Conservation (phyloP, 2,888 invertebrate genomes). For the Andricus quercusramuli region DNA sequence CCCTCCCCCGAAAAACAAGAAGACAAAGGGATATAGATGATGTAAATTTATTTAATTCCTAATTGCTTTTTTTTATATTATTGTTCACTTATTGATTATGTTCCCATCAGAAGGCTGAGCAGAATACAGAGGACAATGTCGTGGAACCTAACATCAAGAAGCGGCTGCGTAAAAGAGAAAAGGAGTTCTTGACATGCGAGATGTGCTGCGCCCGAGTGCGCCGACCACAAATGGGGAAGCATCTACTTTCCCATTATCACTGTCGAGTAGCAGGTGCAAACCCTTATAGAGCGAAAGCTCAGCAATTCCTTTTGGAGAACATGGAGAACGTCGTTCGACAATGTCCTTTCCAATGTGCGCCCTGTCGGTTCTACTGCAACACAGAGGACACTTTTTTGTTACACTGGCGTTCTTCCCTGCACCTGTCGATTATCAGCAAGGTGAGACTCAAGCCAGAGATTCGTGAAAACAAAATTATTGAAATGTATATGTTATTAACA, state of each 20-base stretch:
- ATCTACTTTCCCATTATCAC: constrained; percentile 92
- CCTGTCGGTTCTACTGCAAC: constrained; percentile 92
- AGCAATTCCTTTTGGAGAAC: constrained; percentile 86
- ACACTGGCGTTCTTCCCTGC: constrained; percentile 87
- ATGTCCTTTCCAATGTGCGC: constrained; percentile 91
- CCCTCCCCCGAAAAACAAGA: constrained; percentile 19
- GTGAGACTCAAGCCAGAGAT: constrained; percentile 59
- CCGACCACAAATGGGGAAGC: constrained; percentile 88
- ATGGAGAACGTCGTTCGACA: constrained; percentile 89
- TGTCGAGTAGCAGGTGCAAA: constrained; percentile 84
- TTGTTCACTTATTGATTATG: constrained; percentile 36
- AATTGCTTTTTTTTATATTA: constrained; percentile 8
- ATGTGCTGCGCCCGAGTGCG: constrained; percentile 87
- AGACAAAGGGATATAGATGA: constrained; percentile 46
- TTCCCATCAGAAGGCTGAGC: constrained; percentile 51
- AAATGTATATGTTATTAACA: background rate
- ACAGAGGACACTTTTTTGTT: constrained; percentile 85
- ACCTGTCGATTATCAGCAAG: constrained; percentile 80
- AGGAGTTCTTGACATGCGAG: constrained; percentile 84
- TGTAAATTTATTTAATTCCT: constrained; percentile 32
- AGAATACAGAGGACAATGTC: constrained; percentile 46
- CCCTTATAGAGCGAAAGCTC: constrained; percentile 81
- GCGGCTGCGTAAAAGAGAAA: constrained; percentile 81
- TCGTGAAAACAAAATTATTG: background rate
- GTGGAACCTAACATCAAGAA: constrained; percentile 53